A percentile compares a stretch with the other conserved stretches of the same genome.
Evolutionary conservation across 2,888 invertebrate genomes (phyloP).

Genomic region (Drosophila mimetica): DNA sequence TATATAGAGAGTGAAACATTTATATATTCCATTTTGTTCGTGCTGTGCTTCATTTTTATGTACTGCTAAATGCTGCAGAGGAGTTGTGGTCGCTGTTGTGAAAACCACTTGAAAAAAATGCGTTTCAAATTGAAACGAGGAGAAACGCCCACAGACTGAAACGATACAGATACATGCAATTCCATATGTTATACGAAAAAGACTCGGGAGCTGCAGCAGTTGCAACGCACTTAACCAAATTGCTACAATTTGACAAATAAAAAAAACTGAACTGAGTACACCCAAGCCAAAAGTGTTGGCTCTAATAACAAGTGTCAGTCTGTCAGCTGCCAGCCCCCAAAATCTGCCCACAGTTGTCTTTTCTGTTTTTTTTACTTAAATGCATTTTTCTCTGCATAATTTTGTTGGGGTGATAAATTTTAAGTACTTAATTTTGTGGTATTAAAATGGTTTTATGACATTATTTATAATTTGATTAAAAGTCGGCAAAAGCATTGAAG

Average conservation of each 20-base stretch:
- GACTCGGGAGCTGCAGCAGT: slow-evolving; percentile 42
- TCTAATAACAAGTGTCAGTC: slow-evolving; percentile 76
- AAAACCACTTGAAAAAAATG: slow-evolving; percentile 64
- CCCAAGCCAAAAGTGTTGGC: slow-evolving; percentile 64
- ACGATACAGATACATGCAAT: slow-evolving; percentile 17
- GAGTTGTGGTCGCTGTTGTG: slow-evolving; percentile 58
- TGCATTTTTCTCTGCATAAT: slow-evolving; percentile 33
- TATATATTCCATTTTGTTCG: slow-evolving; percentile 23
- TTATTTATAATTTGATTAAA: slow-evolving; percentile 63
- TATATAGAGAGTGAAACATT: slow-evolving; percentile 38
- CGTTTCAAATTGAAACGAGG: slow-evolving; percentile 60
- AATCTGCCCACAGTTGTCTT: slow-evolving; percentile 61
- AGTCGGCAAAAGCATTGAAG: slow-evolving; percentile 50
- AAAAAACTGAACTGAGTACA: slow-evolving; percentile 28
- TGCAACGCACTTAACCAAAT: slow-evolving; percentile 65
- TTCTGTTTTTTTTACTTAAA: slow-evolving; percentile 10
- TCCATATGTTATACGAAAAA: slow-evolving; percentile 17
- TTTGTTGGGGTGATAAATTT: slow-evolving; percentile 57
- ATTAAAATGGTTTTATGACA: slow-evolving; percentile 46
- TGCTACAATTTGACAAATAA: slow-evolving; percentile 65
- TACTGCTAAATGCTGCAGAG: slow-evolving; percentile 81
- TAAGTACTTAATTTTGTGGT: slow-evolving; percentile 59
- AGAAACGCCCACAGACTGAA: slow-evolving; percentile 59
- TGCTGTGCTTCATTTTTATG: slow-evolving; percentile 58
- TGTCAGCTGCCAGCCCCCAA: slow-evolving; percentile 70